Conservation (phyloP, 2,797 vertebrate species). For the Clarias laeviceps region DNA sequence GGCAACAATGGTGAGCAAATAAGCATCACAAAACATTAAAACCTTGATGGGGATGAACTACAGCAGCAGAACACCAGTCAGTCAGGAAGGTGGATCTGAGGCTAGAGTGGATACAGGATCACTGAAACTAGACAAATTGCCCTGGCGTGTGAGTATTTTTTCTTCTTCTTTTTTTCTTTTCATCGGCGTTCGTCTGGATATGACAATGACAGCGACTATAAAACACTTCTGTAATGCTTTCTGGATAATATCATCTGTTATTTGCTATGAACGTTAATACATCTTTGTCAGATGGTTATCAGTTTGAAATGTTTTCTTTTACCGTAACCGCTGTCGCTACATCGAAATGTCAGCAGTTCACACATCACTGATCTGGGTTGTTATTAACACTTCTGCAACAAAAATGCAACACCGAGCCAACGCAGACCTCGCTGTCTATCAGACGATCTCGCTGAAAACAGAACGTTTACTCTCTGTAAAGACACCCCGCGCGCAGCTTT, state of each 20-base stretch:
- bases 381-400: slow-evolving; percentile 8
- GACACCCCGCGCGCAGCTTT: slow-evolving; percentile 43
- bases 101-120: background rate
- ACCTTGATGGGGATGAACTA: too few species aligned
- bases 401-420: slow-evolving; percentile 6
- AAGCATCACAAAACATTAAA: background rate
- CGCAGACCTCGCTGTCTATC: slow-evolving; percentile 6
- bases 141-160: too few species aligned
- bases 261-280: background rate
- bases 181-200: background rate
- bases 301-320: background rate
- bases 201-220: background rate
- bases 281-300: background rate
- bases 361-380: background rate
- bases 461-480: background rate
- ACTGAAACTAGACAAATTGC: background rate
- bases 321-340: background rate
- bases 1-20: background rate
- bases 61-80: background rate
- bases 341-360: background rate
- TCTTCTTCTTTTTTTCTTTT: too few species aligned
- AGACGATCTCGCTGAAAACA: background rate
- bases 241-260: background rate
- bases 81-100: background rate
- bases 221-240: background rate